Evolutionary conservation across 1,140 invertebrate genomes (phyloP), one percentile per base, ranked within the genome.

Genomic region (Drosophila rhopaloa): DNA sequence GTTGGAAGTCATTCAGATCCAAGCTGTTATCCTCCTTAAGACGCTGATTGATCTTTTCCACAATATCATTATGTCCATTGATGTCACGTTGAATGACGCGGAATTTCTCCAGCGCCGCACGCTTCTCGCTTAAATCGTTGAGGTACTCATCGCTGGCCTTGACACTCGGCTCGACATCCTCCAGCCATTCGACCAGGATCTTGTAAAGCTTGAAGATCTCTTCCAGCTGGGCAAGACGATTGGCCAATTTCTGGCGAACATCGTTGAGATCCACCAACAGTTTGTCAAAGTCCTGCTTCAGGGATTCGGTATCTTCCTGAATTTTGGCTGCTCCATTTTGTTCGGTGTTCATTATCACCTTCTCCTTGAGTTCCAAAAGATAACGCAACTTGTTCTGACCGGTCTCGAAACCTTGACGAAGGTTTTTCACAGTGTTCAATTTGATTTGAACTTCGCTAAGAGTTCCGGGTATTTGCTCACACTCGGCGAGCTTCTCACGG

Each of bases 311-410:
- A 78, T 97, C 96, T 90, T 98, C 97, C 91, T 98, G 95, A 55
- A 98, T 97, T 91, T 97, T 97, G 0, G 94, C 94, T 1, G 96
- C 96, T 1, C 97, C 97, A 70, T 94, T 94, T 72, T 96, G 95
- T 93, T 98, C 97, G 0, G 97, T 98, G 84, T 98, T 98, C 94
- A 98, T 95, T 5, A 98, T 97, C 0, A 98, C 97, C 85, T 96
- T 96, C 92, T 98, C 97, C 92, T 98, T 98, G 0, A 98, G 93
- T 82, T 98, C 97, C n/a, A 97, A 91, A 40, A 97, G 95, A 91
- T 98, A 98, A 13, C 96, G 94, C 7, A 98, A 90, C 91, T 98
- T 98, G 81, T 98, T 98, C 85, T 98, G 97, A 0, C 97, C 97
- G 83, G 98, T 97, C 90, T 98, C 97, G 16, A 98, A 93, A 3